These are phyloP conservation scores for Ivindomyrus marchei DNA, from an alignment of 2,113 vertebrate genomes.

Conservation along the genomic window DNA sequence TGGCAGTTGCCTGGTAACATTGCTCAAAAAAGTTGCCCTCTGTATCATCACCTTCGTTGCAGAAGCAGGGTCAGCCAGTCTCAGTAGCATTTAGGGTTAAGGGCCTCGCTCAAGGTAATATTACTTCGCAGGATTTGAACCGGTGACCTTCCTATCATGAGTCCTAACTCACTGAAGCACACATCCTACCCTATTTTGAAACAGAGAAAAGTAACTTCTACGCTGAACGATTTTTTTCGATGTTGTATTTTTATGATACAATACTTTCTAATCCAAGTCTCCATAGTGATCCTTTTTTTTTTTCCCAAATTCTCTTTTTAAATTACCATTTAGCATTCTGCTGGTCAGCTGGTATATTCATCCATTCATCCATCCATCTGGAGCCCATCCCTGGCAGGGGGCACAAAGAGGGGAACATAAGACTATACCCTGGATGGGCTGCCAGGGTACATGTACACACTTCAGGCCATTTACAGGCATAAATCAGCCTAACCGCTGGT, in stretches of 20 bases:
- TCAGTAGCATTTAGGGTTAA: not conserved
- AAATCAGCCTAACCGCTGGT: not conserved
- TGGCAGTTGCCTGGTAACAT: not conserved
- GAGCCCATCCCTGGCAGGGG: not conserved
- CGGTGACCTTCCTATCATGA: not conserved
- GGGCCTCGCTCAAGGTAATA: not conserved
- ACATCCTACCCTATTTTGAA: not conserved
- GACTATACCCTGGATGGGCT: not conserved
- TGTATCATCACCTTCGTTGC: not conserved
- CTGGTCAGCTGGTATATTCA: not conserved
- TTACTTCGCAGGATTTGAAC: not conserved
- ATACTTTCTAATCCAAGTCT: not conserved
- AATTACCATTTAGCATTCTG: not conserved
- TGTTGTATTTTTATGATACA: not conserved
- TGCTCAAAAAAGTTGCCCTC: not conserved
- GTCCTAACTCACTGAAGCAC: not conserved
- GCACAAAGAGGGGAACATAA: not conserved
- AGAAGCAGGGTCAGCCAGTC: not conserved
- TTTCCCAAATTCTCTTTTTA: not conserved
- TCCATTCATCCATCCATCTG: not conserved
- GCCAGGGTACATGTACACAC: not conserved
- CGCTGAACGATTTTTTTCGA: not conserved
- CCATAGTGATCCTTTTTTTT: not conserved
- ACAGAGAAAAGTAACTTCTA: not conserved
- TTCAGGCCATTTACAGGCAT: not conserved